Base-by-base conservation (phyloP, 2,888 invertebrate species). In the Gastracanthus pulcherrimus region DNA sequence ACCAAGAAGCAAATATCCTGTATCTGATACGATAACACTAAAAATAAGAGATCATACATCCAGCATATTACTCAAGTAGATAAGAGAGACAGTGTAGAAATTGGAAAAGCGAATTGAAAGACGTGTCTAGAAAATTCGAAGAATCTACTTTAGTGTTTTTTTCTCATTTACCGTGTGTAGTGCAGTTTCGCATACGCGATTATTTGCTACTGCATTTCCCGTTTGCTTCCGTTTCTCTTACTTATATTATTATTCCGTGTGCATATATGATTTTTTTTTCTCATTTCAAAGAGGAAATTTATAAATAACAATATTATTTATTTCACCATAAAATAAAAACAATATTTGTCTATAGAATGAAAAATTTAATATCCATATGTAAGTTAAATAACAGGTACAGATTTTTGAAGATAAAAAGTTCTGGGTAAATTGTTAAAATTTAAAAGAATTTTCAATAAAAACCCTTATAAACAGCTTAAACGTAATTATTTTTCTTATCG, bases 81-180 rank as follows among this genome's bases (percentile, higher is more conserved):
- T 67, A 67, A 64, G 58, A 66, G 66, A 72, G 55, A 23, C 41
- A 67, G 26, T 45, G 55, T 0, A 48, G 36, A 79, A 79, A 79
- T 79, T 67, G 74, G 48, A 67, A 79, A 67, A 48, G 45, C 6
- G 60, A 79, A 79, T 67, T 60, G 79, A 74, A 74, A 79, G 36
- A 79, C 74, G 74, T 74, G 67, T 67, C 19, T 31, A 45, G 67
- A 72, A 79, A 79, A 72, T 72, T 72, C 64, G 26, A 66, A 19
- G 55, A 66, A 72, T 72, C 36, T 13, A 36, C 36, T 74, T 67
- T 48, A 36, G 4, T 60, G 29, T 60, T 79, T 45, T 67, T 69
- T 55, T 76, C 38, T 67, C 67, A 23, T 60, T 60, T 60, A 2
- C 13, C 48, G 67, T 29, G 64, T 7, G 45, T 62, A 7, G 29